Percentiles rank a stretch among this genome's conserved stretches.
These are phyloP conservation scores for Listronotus oregonensis DNA, from an alignment of 1,140 invertebrate species.

Conservation along the genomic window DNA sequence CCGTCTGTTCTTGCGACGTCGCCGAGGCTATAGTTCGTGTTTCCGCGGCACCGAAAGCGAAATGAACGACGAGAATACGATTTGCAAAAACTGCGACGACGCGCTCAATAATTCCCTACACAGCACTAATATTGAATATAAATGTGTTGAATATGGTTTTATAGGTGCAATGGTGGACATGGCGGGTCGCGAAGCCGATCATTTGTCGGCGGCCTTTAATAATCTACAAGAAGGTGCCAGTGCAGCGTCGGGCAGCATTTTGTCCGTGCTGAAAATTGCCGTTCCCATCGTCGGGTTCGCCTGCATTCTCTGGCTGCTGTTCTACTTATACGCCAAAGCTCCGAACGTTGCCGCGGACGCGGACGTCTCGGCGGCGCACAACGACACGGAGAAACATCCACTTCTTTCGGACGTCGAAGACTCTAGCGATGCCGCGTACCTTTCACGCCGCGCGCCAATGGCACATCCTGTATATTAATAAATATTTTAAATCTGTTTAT, in stretches of 20 bases:
- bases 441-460: background rate
- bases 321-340: conserved; percentile 6
- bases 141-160: conserved; percentile 8
- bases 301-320: background rate
- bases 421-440: background rate
- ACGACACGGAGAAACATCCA: background rate
- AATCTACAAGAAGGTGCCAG: conserved; percentile 7
- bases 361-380: background rate
- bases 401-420: background rate
- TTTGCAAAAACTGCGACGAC: conserved; percentile 6
- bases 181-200: conserved; percentile 4
- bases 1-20: conserved; percentile 1
- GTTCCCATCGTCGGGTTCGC: background rate
- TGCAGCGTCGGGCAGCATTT: conserved; percentile 1
- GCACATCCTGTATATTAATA: too few relatives aligned
- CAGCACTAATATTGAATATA: conserved; percentile 5
- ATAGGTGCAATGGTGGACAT: conserved; percentile 6
- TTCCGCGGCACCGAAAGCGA: conserved; percentile 4
- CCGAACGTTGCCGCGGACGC: background rate
- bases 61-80: conserved; percentile 2
- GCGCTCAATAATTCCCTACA: conserved; percentile 3
- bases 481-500: too few relatives aligned
- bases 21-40: conserved; percentile 1
- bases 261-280: conserved; percentile 3
- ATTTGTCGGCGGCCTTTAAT: conserved; percentile 3